phyloP scores from a whole-genome alignment of 2,113 vertebrate genomes.

The Seriola rivoliana region DNA sequence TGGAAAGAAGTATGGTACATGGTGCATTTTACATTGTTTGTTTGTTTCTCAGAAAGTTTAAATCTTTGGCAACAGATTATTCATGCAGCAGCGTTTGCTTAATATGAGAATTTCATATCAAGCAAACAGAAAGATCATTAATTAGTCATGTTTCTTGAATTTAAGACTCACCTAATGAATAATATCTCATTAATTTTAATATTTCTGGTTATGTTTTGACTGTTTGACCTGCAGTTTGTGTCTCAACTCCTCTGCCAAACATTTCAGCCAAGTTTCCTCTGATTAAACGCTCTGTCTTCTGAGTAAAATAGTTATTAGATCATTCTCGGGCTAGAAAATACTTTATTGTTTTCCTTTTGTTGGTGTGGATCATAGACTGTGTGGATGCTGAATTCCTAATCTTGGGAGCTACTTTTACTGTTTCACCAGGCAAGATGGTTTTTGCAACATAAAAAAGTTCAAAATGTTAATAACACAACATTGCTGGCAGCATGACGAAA shows the following conservation, averaged over 20 bases:
- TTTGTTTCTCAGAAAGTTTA: neutral
- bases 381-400: neutral
- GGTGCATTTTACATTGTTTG: conserved; percentile 4
- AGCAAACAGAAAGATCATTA: neutral
- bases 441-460: conserved; percentile 6
- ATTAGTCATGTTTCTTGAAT: neutral
- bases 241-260: neutral
- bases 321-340: conserved; percentile 6
- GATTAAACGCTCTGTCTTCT: conserved; percentile 9
- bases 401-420: neutral
- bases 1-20: neutral
- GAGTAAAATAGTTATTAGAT: neutral
- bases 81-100: neutral
- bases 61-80: neutral
- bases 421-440: neutral
- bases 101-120: neutral
- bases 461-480: conserved; percentile 41
- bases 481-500: conserved; percentile 27
- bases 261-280: neutral
- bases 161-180: neutral
- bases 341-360: neutral
- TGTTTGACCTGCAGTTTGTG: neutral
- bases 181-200: neutral
- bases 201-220: neutral
- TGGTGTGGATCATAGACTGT: neutral